Evolutionary conservation across 2,797 vertebrate species (phyloP).

Genomic region (Brachyalestes nurse): DNA sequence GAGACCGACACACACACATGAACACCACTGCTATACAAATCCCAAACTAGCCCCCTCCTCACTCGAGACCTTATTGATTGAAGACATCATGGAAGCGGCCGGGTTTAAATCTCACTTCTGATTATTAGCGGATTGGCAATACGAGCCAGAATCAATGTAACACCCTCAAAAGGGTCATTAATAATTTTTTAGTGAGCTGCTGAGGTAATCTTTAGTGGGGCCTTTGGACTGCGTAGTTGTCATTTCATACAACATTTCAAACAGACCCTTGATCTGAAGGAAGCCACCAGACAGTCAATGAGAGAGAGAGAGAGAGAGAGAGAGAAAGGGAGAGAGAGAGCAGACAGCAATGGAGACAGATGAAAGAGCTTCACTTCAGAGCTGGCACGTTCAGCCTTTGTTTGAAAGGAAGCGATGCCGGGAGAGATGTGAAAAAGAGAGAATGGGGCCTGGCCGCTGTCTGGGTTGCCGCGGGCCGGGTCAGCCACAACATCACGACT

Average conservation of each 20-base stretch:
- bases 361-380: conserved; percentile 36
- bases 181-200: conserved; percentile 37
- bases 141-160: conserved; percentile 54
- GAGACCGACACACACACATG: conserved; percentile 5
- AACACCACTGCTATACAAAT: neutral
- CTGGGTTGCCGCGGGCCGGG: neutral
- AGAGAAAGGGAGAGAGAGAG: conserved; percentile 14
- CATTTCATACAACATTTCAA: neutral
- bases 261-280: conserved; percentile 35
- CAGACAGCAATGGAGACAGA: conserved; percentile 17
- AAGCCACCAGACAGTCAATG: conserved; percentile 41
- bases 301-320: conserved; percentile 18
- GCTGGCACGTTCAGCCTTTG: conserved; percentile 15
- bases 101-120: conserved; percentile 46
- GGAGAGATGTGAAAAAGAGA: conserved; percentile 16
- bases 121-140: conserved; percentile 41
- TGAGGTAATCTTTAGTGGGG: conserved; percentile 41
- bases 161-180: conserved; percentile 56
- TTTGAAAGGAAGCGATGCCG: conserved; percentile 23
- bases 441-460: neutral
- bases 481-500: conserved; percentile 30
- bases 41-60: neutral
- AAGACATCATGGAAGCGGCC: conserved; percentile 47
- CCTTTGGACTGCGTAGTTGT: conserved; percentile 25
- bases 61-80: conserved; percentile 44